Evolutionary conservation across 2,797 vertebrate species (phyloP).

Genomic region (Aythya fuligula): DNA sequence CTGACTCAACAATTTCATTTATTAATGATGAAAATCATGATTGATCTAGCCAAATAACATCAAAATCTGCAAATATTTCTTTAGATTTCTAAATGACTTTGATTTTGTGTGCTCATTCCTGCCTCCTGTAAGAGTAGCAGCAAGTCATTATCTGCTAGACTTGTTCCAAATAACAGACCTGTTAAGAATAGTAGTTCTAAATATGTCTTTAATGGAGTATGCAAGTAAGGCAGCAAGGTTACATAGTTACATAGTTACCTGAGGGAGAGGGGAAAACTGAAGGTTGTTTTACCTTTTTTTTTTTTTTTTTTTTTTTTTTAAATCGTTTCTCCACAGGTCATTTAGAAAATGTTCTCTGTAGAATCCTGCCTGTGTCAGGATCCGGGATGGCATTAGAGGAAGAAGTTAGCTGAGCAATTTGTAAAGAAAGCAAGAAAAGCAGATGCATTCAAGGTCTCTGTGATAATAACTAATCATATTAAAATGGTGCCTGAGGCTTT

Average conservation of each 20-base stretch:
- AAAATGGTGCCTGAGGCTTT: not conserved
- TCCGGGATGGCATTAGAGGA: not conserved
- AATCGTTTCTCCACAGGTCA: not conserved
- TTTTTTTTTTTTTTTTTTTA: not conserved
- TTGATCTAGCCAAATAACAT: not conserved
- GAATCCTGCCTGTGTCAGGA: not conserved
- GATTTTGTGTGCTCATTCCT: not conserved
- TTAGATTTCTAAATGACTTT: not conserved
- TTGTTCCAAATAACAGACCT: constrained; percentile 30
- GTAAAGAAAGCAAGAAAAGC: not conserved
- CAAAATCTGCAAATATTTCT: not conserved
- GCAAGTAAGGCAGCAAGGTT: not conserved
- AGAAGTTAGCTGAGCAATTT: not conserved
- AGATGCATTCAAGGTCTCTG: not conserved
- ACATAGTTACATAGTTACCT: not conserved
- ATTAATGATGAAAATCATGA: not conserved
- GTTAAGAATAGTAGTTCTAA: constrained; percentile 46
- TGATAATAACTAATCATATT: fast-evolving
- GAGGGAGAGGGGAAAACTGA: not conserved
- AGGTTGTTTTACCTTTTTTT: not conserved
- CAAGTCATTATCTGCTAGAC: not conserved
- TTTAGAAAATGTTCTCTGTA: not conserved
- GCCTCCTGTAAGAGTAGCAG: not conserved
- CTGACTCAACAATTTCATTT: not conserved
- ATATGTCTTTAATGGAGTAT: not conserved